These are phyloP conservation scores for Griposia aprilina DNA, from an alignment of 2,888 invertebrate species.

Conservation along the genomic window DNA sequence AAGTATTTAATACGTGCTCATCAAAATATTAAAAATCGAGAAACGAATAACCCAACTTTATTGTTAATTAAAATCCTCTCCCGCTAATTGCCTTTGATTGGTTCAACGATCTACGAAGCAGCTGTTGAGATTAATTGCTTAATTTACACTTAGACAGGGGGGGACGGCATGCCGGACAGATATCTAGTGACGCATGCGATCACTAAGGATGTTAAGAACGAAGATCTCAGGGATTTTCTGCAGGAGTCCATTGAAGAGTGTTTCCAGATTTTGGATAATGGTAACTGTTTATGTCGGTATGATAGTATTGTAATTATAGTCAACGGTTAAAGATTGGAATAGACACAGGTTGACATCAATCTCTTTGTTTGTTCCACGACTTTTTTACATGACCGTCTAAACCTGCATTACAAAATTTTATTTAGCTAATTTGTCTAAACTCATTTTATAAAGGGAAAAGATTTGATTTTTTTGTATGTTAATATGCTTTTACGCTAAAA, in stretches of 20 bases:
- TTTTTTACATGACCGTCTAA: neutral
- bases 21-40: neutral
- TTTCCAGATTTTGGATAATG: conserved; percentile 91
- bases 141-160: conserved; percentile 86
- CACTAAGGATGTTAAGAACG: conserved; percentile 91
- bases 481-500: too few species aligned
- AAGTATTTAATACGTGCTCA: neutral
- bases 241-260: conserved; percentile 93
- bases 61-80: conserved; percentile 28
- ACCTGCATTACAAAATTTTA: neutral
- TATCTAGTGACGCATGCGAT: conserved; percentile 91
- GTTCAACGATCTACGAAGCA: conserved; percentile 25
- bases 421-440: neutral
- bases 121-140: conserved; percentile 36
- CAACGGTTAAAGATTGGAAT: neutral
- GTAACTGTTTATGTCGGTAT: conserved; percentile 64
- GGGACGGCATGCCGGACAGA: conserved; percentile 92
- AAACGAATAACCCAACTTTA: conserved; percentile 1
- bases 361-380: neutral
- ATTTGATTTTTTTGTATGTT: too few species aligned
- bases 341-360: too few species aligned
- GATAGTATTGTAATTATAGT: neutral
- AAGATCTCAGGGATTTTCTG: conserved; percentile 92
- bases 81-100: conserved; percentile 58
- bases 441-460: too few species aligned